Evolutionary conservation across 2,888 invertebrate species (phyloP).

Genomic region (Hyalella azteca): DNA sequence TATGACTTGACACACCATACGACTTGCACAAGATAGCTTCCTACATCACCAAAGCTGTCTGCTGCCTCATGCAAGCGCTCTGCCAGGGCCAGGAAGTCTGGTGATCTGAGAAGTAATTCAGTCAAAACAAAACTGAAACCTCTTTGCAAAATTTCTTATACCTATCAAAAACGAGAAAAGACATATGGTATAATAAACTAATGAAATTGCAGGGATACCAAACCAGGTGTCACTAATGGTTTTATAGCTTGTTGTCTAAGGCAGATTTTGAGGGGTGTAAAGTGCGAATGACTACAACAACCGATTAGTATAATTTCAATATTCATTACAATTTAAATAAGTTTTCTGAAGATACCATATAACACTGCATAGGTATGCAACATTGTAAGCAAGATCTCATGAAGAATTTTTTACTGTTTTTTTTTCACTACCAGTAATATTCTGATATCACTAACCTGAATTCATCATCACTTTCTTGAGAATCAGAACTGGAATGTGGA

Average conservation of each 20-base stretch:
- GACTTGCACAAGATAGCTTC: slow-evolving; percentile 41
- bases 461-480: background rate
- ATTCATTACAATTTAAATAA: background rate
- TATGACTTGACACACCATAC: slow-evolving; percentile 48
- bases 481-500: background rate
- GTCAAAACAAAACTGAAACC: background rate
- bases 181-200: background rate
- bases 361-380: background rate
- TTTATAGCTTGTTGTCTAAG: too few relatives aligned
- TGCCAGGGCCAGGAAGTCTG: slow-evolving; percentile 47
- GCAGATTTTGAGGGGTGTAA: too few relatives aligned
- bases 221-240: background rate
- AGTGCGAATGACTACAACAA: background rate
- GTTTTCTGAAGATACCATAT: background rate
- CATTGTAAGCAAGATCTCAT: background rate
- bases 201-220: background rate
- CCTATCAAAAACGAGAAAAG: background rate
- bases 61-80: slow-evolving; percentile 43
- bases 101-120: slow-evolving; percentile 36
- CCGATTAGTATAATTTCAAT: background rate
- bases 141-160: background rate
- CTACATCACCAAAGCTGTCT: slow-evolving; percentile 41
- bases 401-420: background rate
- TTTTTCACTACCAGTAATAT: background rate
- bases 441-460: background rate